These are phyloP conservation scores for Cinara cedri DNA, from an alignment of 2,888 invertebrate genomes.

Conservation along the genomic window DNA sequence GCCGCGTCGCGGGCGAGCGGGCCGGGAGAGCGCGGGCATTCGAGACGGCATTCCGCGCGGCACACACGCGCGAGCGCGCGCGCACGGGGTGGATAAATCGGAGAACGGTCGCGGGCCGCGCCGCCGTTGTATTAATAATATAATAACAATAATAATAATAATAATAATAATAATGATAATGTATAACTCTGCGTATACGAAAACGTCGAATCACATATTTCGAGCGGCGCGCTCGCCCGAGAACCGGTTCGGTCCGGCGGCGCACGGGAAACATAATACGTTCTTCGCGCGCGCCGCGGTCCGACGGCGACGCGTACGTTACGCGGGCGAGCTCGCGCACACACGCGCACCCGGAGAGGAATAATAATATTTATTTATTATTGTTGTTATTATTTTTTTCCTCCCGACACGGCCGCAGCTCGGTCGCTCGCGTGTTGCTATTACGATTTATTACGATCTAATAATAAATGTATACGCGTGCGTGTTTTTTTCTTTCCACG, in stretches of 20 bases:
- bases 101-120: constrained; percentile 10
- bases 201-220: no score
- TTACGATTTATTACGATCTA: background rate
- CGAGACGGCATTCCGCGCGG: background rate
- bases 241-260: constrained; percentile 48
- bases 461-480: no score
- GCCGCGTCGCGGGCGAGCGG: background rate
- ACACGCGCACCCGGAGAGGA: constrained; percentile 6
- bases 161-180: no score
- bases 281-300: background rate
- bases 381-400: constrained; percentile 16
- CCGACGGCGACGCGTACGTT: constrained; percentile 15
- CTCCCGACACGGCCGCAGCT: background rate
- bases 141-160: no score
- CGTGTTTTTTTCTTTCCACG: background rate
- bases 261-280: constrained; percentile 16
- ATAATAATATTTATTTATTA: constrained; percentile 6
- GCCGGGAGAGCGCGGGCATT: background rate
- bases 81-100: constrained; percentile 34
- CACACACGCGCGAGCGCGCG: background rate
- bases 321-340: background rate
- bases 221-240: background rate
- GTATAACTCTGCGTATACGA: no score
- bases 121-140: no score
- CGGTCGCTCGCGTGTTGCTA: no score